Percentiles rank a stretch among this genome's conserved stretches.
phyloP scores from a whole-genome alignment of 2,888 invertebrate species.

The Amphimallon solstitiale region DNA sequence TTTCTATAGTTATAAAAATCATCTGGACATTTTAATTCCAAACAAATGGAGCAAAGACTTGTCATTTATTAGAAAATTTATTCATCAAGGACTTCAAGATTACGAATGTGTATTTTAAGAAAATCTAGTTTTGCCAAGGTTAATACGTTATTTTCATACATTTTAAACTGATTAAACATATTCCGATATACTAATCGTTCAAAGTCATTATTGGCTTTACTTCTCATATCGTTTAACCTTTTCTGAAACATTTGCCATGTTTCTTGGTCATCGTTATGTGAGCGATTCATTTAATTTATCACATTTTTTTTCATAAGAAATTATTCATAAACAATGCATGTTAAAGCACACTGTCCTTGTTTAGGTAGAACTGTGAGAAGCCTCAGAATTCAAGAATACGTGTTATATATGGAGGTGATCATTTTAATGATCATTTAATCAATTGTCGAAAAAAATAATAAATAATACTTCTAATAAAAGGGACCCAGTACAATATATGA shows the following conservation, averaged over 20 bases:
- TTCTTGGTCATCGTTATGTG: neutral
- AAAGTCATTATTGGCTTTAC: too few species aligned
- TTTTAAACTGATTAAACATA: too few species aligned
- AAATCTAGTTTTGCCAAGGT: neutral
- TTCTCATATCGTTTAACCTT: neutral
- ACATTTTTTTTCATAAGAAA: neutral
- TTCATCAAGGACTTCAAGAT: neutral
- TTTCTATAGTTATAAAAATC: slow-evolving; percentile 9
- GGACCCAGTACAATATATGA: too few species aligned
- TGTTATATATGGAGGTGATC: too few species aligned
- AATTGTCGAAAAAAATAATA: too few species aligned
- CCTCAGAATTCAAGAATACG: too few species aligned
- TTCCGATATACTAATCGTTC: too few species aligned
- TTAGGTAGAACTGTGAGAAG: too few species aligned
- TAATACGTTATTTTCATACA: neutral
- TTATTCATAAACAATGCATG: too few species aligned
- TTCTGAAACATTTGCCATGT: slow-evolving; percentile 2
- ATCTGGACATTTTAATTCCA: slow-evolving; percentile 4
- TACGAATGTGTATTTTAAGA: neutral
- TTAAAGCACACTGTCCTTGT: too few species aligned
- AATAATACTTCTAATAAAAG: too few species aligned
- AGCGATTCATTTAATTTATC: neutral
- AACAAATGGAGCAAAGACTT: slow-evolving; percentile 8
- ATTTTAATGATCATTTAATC: too few species aligned
- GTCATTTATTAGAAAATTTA: slow-evolving; percentile 3